Conservation (phyloP, 2,113 vertebrate species). For the Phylloscopus trochilus region DNA sequence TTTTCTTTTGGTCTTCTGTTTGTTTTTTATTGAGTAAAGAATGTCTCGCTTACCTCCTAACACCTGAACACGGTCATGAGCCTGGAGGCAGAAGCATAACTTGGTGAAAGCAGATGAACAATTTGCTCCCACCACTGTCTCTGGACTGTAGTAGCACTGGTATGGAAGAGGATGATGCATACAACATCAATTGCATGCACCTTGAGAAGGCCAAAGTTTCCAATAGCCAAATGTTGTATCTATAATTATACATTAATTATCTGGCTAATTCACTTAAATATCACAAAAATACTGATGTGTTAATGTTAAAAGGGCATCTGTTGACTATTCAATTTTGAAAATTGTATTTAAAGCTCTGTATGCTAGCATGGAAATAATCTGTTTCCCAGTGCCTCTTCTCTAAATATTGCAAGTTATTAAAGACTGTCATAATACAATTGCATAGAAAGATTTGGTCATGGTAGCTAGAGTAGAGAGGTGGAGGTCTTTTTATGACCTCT, state of each 20-base stretch:
- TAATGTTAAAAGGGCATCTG: background rate
- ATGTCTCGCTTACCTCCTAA: background rate
- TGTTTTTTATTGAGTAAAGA: background rate
- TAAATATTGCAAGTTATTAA: background rate
- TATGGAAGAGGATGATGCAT: background rate
- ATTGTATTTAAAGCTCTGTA: background rate
- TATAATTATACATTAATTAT: background rate
- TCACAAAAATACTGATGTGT: background rate
- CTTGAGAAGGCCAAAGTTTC: background rate
- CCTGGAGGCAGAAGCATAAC: background rate
- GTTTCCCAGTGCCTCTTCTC: background rate
- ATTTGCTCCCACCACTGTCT: rapidly evolving
- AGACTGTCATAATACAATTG: background rate
- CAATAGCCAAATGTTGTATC: background rate
- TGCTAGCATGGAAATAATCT: background rate
- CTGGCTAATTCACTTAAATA: background rate
- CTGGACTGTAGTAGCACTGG: background rate
- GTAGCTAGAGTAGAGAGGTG: background rate
- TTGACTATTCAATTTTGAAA: background rate
- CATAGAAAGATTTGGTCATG: background rate
- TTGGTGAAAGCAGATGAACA: background rate
- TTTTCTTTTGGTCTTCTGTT: background rate
- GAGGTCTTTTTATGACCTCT: background rate
- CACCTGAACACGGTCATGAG: too few relatives aligned
- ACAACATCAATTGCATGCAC: background rate